Conservation (phyloP, 2,113 vertebrate genomes). For the Cyanoramphus novaezelandiae region DNA sequence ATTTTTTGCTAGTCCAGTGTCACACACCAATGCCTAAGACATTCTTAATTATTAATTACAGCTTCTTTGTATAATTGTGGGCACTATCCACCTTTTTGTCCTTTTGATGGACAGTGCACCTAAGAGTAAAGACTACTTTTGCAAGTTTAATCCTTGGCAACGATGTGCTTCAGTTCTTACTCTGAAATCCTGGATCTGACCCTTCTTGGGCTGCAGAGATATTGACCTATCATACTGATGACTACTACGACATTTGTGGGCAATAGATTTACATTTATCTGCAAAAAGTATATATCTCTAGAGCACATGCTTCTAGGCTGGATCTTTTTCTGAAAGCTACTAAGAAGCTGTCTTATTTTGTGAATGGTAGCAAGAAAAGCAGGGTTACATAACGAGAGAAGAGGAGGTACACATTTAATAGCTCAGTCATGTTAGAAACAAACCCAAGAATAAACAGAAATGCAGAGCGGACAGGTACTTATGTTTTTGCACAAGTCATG, state of each 20-base stretch:
- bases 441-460: constrained; percentile 14
- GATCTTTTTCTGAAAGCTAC: background rate
- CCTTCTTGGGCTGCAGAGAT: background rate
- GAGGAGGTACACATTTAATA: background rate
- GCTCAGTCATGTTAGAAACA: background rate
- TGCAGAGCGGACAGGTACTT: background rate
- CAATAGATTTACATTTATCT: background rate
- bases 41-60: background rate
- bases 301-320: background rate
- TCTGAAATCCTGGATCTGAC: background rate
- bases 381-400: background rate
- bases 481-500: background rate
- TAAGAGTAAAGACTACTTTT: background rate
- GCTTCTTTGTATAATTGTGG: background rate
- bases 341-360: background rate
- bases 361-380: background rate
- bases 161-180: background rate
- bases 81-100: background rate
- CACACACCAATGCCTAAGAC: background rate
- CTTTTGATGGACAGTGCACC: background rate
- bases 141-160: background rate
- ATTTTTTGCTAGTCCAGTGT: background rate
- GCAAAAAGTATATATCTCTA: background rate
- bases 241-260: background rate
- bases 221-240: background rate